phyloP scores from a whole-genome alignment of 2,113 vertebrate species.

The Sus scrofa region DNA sequence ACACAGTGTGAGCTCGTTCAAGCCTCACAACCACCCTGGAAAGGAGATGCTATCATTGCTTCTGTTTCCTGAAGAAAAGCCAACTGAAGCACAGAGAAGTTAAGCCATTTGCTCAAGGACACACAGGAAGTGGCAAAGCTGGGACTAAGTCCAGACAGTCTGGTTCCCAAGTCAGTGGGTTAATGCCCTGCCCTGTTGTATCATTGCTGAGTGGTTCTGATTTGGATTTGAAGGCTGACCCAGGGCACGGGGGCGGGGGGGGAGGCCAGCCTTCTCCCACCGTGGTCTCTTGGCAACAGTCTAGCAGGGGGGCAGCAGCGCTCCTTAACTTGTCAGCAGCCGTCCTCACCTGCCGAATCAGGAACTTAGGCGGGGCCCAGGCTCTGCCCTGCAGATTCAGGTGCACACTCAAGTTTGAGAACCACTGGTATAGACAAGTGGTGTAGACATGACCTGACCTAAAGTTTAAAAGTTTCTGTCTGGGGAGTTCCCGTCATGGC shows the following conservation, averaged over 20 bases:
- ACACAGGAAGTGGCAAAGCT: not conserved
- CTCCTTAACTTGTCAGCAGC: too few relatives aligned
- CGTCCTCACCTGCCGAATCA: too few relatives aligned
- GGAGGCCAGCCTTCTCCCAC: accelerated
- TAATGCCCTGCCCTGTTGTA: accelerated
- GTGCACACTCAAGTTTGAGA: accelerated
- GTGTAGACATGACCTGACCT: not conserved
- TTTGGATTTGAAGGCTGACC: accelerated
- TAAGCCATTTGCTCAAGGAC: too few relatives aligned
- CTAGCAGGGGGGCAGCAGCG: too few relatives aligned
- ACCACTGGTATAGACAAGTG: accelerated
- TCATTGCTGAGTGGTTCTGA: accelerated
- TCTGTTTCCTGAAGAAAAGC: not conserved
- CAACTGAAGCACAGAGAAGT: not conserved
- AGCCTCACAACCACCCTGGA: not conserved
- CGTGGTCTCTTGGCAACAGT: accelerated
- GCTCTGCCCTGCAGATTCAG: accelerated
- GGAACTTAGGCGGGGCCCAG: not conserved
- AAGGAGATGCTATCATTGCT: accelerated
- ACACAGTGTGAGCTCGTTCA: too few relatives aligned
- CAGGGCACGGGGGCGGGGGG: accelerated
- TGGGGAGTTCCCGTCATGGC: too few relatives aligned
- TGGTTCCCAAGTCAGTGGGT: accelerated
- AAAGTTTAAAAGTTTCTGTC: not conserved
- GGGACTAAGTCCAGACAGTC: not conserved